phyloP scores from a whole-genome alignment of 1,140 invertebrate genomes.

The Forficula auricularia region DNA sequence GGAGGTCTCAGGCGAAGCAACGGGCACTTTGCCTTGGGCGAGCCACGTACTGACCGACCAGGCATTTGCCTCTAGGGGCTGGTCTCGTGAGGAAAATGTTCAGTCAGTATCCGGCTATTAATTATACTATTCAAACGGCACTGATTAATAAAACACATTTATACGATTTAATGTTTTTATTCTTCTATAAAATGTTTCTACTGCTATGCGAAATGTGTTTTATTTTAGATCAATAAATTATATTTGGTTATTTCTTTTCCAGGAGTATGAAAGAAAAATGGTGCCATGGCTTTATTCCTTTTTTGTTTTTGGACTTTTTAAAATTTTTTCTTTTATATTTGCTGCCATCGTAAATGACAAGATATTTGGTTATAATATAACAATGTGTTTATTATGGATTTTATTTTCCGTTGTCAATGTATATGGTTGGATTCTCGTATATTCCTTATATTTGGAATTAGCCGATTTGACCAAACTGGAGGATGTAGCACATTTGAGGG shows the following conservation, averaged over 20 bases:
- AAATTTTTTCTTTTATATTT: conserved; percentile 63
- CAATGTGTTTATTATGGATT: conserved; percentile 68
- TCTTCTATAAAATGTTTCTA: too few species aligned
- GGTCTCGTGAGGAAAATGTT: too few species aligned
- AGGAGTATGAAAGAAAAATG: conserved; percentile 71
- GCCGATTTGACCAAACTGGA: conserved; percentile 67
- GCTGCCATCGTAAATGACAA: conserved; percentile 78
- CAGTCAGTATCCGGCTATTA: too few species aligned
- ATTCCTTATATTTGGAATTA: conserved; percentile 75
- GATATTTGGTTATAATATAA: conserved; percentile 78
- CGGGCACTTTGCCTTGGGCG: too few species aligned
- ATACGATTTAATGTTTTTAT: too few species aligned
- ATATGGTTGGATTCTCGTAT: conserved; percentile 75
- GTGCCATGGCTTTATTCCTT: conserved; percentile 72
- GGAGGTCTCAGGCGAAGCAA: too few species aligned
- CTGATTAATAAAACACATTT: not conserved
- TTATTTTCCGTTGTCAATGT: conserved; percentile 48
- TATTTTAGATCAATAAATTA: not conserved
- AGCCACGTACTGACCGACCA: too few species aligned
- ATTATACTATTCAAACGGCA: too few species aligned
- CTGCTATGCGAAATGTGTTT: too few species aligned
- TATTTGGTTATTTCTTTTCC: conserved; percentile 15
- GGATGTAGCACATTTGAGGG: conserved; percentile 77
- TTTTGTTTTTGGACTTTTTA: conserved; percentile 57
- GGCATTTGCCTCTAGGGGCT: too few species aligned